A percentile compares a stretch with the other conserved stretches of the same genome.
These are phyloP conservation scores for Cepaea nemoralis DNA, from an alignment of 1,140 invertebrate species.

Conservation along the genomic window DNA sequence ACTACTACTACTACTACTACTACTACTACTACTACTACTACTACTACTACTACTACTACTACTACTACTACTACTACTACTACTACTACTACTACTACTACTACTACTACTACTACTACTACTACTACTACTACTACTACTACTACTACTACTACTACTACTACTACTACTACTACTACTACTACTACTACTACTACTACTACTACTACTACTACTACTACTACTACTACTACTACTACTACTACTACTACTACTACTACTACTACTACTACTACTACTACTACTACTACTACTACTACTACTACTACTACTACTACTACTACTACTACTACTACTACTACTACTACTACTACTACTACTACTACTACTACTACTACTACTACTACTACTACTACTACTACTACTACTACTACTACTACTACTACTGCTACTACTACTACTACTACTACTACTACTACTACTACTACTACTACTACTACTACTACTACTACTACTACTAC, in stretches of 20 bases:
- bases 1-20: neutral
- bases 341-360: neutral
- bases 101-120: slow-evolving; percentile 5
- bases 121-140: slow-evolving; percentile 11
- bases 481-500: neutral
- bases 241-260: slow-evolving; percentile 14
- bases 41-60: slow-evolving; percentile 10
- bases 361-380: neutral
- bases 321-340: neutral
- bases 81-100: slow-evolving; percentile 17
- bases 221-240: slow-evolving; percentile 12
- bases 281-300: slow-evolving; percentile 2
- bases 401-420: slow-evolving; percentile 7
- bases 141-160: slow-evolving; percentile 11
- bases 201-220: slow-evolving; percentile 4
- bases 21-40: slow-evolving; percentile 18
- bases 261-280: slow-evolving; percentile 6
- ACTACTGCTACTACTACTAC: neutral
- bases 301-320: neutral
- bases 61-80: neutral
- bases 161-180: neutral
- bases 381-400: slow-evolving; percentile 1
- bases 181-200: slow-evolving; percentile 2
- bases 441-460: neutral
- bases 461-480: slow-evolving; percentile 2